phyloP scores from a whole-genome alignment of 23 tunicate genomes.

The Trididemnum nubilum region DNA sequence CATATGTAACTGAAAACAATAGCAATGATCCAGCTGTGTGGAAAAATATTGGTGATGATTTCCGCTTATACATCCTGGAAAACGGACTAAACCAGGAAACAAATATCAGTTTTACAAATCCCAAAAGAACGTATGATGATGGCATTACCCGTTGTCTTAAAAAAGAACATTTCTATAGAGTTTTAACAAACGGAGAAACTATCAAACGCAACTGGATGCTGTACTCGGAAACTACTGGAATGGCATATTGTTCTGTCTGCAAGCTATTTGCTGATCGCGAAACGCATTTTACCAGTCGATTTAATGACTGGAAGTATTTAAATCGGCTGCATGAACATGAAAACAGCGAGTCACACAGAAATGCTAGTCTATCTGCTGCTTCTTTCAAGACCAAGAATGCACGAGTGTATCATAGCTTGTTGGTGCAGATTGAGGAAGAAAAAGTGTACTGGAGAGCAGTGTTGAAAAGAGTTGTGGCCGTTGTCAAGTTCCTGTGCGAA shows the following conservation, averaged over 20 bases:
- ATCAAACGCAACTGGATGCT: conserved; percentile 22
- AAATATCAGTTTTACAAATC: conserved; percentile 23
- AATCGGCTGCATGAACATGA: conserved; percentile 31
- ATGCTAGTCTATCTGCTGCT: conserved; percentile 15
- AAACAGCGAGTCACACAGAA: conserved; percentile 23
- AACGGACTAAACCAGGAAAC: conserved; percentile 19
- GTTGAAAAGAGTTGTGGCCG: conserved; percentile 29
- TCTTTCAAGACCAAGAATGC: conserved; percentile 31
- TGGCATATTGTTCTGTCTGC: conserved; percentile 15
- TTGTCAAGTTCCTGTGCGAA: conserved; percentile 34
- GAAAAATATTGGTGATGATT: conserved; percentile 27
- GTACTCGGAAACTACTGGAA: conserved; percentile 26
- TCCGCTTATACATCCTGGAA: conserved; percentile 21
- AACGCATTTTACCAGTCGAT: conserved; percentile 23
- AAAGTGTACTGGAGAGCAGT: conserved; percentile 34
- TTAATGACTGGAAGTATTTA: conserved; percentile 16
- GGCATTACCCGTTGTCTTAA: not conserved
- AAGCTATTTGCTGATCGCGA: conserved; percentile 19
- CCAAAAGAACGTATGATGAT: conserved; percentile 16
- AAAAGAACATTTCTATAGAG: conserved; percentile 29
- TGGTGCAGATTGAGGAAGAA: conserved; percentile 32
- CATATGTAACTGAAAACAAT: conserved; percentile 15
- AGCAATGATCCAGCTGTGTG: conserved; percentile 34
- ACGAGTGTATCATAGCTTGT: conserved; percentile 24
- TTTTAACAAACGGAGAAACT: conserved; percentile 25